Evolutionary conservation across 1,140 invertebrate genomes (phyloP).

Genomic region (Heliothis virescens): DNA sequence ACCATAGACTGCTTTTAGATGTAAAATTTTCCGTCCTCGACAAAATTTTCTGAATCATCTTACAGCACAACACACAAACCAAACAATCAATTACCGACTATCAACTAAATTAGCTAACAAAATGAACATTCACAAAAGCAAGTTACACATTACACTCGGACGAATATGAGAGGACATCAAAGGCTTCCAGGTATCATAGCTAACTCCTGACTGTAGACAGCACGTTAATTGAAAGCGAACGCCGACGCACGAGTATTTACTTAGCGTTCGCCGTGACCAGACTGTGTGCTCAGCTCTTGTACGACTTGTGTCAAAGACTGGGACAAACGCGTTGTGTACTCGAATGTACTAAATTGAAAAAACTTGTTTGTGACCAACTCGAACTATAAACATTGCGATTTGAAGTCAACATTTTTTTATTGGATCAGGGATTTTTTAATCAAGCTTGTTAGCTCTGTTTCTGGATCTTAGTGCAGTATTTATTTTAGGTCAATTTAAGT

Average conservation of each 20-base stretch:
- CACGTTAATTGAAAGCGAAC: constrained; percentile 77
- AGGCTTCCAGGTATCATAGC: constrained; percentile 73
- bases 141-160: constrained; percentile 61
- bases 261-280: constrained; percentile 70
- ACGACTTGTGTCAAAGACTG: constrained; percentile 73
- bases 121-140: constrained; percentile 53
- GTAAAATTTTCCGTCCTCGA: neutral
- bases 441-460: neutral
- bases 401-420: constrained; percentile 18
- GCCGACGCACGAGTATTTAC: constrained; percentile 68
- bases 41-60: neutral
- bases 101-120: constrained; percentile 44
- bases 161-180: constrained; percentile 75
- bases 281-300: constrained; percentile 75
- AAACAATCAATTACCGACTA: constrained; percentile 25
- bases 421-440: neutral
- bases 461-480: neutral
- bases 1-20: too few species aligned
- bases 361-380: constrained; percentile 21
- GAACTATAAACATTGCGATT: constrained; percentile 9
- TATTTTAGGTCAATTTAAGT: too few species aligned
- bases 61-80: neutral
- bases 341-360: constrained; percentile 23
- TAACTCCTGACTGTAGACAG: constrained; percentile 66
- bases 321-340: constrained; percentile 32